A percentile compares a stretch with the other conserved stretches of the same genome.
These are phyloP conservation scores for Bombycilla garrulus DNA, from an alignment of 2,113 vertebrate genomes.

Conservation along the genomic window DNA sequence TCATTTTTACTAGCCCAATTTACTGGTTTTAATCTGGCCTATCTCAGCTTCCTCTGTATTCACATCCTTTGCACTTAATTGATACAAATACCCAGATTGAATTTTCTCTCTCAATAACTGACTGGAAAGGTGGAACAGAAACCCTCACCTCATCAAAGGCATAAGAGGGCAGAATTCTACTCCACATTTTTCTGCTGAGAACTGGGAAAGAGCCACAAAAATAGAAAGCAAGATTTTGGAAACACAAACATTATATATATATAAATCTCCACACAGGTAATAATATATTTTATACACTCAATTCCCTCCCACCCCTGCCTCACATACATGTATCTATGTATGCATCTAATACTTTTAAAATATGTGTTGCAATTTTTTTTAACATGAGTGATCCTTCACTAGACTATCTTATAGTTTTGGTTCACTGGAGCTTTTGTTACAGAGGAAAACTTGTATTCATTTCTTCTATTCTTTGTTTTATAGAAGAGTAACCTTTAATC, in stretches of 20 bases:
- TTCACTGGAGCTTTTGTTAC: background rate
- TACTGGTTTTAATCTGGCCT: background rate
- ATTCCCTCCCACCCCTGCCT: background rate
- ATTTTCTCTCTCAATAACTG: background rate
- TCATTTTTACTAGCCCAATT: background rate
- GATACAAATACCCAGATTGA: conserved; percentile 5
- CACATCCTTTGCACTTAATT: background rate
- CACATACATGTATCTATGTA: fast-evolving
- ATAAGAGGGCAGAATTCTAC: background rate
- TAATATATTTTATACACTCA: background rate
- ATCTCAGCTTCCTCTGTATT: background rate
- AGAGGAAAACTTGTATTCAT: background rate
- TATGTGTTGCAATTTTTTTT: background rate
- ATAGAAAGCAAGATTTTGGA: background rate
- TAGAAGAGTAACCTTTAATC: conserved; percentile 32
- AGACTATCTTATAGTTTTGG: background rate
- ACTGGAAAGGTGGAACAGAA: background rate
- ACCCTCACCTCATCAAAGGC: background rate
- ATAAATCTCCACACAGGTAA: background rate
- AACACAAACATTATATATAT: background rate
- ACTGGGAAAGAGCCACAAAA: background rate
- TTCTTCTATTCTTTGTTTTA: conserved; percentile 11
- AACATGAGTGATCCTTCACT: background rate
- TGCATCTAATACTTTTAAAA: background rate
- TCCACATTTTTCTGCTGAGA: background rate